Evolutionary conservation across 2,113 vertebrate genomes (phyloP), one percentile per base, ranked within the genome.

Genomic region (Upupa epops): DNA sequence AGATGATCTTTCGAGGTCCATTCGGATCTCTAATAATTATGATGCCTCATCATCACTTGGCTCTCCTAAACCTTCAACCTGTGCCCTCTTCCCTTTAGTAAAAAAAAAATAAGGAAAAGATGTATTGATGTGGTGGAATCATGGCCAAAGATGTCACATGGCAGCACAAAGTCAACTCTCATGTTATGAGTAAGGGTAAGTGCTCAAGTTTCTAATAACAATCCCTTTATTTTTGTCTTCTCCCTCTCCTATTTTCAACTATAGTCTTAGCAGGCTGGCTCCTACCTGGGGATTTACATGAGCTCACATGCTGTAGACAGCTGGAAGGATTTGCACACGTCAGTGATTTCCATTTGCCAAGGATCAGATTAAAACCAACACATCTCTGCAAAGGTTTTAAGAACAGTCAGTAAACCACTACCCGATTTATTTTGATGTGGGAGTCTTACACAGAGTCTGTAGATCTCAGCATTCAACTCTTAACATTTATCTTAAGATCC

Each of bases 281-380:
- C 28, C 63, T 46, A 26, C 6, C 21, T 13, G 21, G 4, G 52
- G 32, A n/a, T 40, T 73, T 45, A 36, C 52, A 68, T n/a, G 36
- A 64, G 31, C 37, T 79, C n/a, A 19, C 48, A 56, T 2, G 3
- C 0, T 0, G 26, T 1, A 49, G 48, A 19, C 0, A 1, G 46
- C 12, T 17, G 40, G 59, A 68, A 76, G 26, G 59, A 36, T 9
- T 29, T 15, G n/a, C 36, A 73, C 1, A 4, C 11, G 0, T 13
- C 58, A 52, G 31, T 32, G 60, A 52, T 48, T 78, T 37, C 45
- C 66, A 37, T 68, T 40, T 69, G 24, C 34, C 40, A 60, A 59
- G 13, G 55, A 60, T 11, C 2, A 8, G 64, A 65, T 55, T 37
- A 75, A 78, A 86, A 34, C 9, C 0, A 0, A 52, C 74, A 60